A percentile compares a stretch with the other conserved stretches of the same genome.
phyloP scores from a whole-genome alignment of 2,888 invertebrate species.

The Apoda limacodes region DNA sequence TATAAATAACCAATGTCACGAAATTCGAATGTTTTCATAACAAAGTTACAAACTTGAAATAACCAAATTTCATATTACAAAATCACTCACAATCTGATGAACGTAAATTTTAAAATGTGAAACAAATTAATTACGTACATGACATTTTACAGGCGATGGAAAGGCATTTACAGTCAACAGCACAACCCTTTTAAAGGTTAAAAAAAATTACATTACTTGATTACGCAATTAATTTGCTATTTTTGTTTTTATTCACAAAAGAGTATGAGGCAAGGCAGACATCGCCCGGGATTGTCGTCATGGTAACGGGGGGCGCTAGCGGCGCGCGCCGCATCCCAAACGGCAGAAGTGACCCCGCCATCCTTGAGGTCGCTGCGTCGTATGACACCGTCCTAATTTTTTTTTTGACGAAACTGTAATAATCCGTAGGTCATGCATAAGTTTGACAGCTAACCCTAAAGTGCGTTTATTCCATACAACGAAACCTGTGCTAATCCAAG shows the following conservation, averaged over 20 bases:
- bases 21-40: too few relatives aligned
- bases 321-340: slow-evolving; percentile 57
- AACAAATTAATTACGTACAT: slow-evolving; percentile 22
- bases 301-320: slow-evolving; percentile 54
- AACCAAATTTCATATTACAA: too few relatives aligned
- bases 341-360: slow-evolving; percentile 56
- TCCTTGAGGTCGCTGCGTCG: slow-evolving; percentile 48
- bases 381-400: slow-evolving; percentile 29
- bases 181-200: slow-evolving; percentile 39
- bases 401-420: slow-evolving; percentile 41
- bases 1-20: too few relatives aligned
- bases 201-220: slow-evolving; percentile 50
- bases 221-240: slow-evolving; percentile 66
- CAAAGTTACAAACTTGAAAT: too few relatives aligned
- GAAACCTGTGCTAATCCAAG: slow-evolving; percentile 28
- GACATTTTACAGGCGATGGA: slow-evolving; percentile 28
- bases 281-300: slow-evolving; percentile 59
- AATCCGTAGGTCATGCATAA: slow-evolving; percentile 38
- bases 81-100: too few relatives aligned
- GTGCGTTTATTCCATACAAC: slow-evolving; percentile 22
- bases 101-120: too few relatives aligned
- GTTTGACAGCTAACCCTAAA: slow-evolving; percentile 28
- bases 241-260: slow-evolving; percentile 57
- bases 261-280: slow-evolving; percentile 51
- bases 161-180: slow-evolving; percentile 25